Conservation (phyloP, 2,113 vertebrate species). For the Amblyopsis rosae region DNA sequence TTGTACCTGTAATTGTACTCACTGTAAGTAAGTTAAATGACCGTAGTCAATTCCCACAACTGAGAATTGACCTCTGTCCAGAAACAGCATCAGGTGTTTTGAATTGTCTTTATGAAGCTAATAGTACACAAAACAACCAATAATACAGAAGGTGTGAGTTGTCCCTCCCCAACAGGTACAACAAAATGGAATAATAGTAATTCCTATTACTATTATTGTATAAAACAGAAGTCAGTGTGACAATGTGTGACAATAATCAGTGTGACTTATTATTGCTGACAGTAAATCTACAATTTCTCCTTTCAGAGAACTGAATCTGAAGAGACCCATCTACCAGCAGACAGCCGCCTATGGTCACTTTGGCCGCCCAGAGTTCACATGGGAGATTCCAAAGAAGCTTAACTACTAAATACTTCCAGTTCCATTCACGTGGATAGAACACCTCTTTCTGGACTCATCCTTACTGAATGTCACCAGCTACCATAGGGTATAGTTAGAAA, state of each 20-base stretch:
- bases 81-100: no score
- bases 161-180: no score
- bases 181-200: no score
- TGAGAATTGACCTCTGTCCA: no score
- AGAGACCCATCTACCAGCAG: conserved; percentile 92
- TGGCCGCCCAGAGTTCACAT: conserved; percentile 87
- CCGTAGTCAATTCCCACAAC: no score
- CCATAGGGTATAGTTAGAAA: not conserved
- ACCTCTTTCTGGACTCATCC: conserved; percentile 11
- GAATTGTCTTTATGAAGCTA: no score
- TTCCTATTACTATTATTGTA: no score
- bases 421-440: conserved; percentile 2
- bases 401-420: conserved; percentile 66
- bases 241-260: not conserved
- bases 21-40: no score
- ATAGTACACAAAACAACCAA: no score
- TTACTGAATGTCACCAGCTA: conserved; percentile 4
- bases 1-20: no score
- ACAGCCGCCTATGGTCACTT: conserved; percentile 97
- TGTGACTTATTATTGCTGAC: not conserved
- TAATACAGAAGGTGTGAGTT: no score
- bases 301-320: conserved; percentile 90
- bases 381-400: conserved; percentile 89
- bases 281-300: conserved; percentile 14
- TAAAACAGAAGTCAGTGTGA: no score